Conservation (phyloP, 2,797 vertebrate genomes). For the Arnoldichthys spilopterus region DNA sequence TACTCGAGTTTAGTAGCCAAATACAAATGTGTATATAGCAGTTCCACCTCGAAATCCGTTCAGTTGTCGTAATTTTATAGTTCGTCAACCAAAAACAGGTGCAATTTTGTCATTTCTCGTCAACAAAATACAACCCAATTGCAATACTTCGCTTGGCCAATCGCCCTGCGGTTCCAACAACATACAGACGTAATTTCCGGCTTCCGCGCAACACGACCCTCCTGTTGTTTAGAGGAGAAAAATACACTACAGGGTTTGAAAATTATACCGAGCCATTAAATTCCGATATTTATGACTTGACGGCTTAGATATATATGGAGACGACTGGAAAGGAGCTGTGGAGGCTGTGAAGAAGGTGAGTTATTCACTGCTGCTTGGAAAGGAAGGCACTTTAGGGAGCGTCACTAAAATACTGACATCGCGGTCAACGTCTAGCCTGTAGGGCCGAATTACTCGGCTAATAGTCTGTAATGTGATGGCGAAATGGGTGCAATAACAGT, state of each 20-base stretch:
- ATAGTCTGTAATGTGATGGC: background rate
- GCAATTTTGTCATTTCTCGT: background rate
- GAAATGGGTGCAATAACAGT: background rate
- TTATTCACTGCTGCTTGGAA: background rate
- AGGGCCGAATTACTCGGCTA: background rate
- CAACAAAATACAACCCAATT: background rate
- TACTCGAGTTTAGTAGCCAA: too few relatives aligned
- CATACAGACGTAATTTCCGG: slow-evolving; percentile 72
- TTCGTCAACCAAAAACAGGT: too few relatives aligned
- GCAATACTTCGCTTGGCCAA: slow-evolving; percentile 46
- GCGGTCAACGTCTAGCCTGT: slow-evolving; percentile 48
- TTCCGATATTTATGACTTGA: background rate
- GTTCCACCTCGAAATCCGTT: too few relatives aligned
- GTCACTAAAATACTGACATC: slow-evolving; percentile 56
- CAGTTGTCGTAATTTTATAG: too few relatives aligned
- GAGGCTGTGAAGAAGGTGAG: slow-evolving; percentile 39
- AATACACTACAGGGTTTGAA: slow-evolving; percentile 45
- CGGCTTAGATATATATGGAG: background rate
- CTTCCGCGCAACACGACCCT: slow-evolving; percentile 72
- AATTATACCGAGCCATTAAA: background rate
- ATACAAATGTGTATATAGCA: too few relatives aligned
- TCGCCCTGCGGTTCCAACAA: background rate
- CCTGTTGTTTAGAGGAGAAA: slow-evolving; percentile 67
- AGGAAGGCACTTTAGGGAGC: slow-evolving; percentile 51
- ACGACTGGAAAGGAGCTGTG: background rate